Base-by-base conservation (phyloP, 2,113 vertebrate species). In the Petromus typicus region DNA sequence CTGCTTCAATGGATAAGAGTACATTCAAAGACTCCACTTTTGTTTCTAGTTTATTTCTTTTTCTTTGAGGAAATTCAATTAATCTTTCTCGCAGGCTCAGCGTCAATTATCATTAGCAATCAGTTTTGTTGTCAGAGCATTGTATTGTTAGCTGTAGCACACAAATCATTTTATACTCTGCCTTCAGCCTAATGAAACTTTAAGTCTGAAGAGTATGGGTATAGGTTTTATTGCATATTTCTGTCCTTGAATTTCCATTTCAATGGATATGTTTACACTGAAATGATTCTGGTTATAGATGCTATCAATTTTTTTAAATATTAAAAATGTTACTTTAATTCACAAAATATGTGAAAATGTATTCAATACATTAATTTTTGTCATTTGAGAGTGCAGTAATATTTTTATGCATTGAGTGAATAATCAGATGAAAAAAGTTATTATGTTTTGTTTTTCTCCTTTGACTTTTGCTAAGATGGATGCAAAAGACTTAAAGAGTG, bases 221-320 rank as follows among this genome's bases (percentile, higher is more conserved):
- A 3, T 83, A 57, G 6, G 89, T 92, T 45, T 78, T 81, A 84
- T 96, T 84, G 14, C 54, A n/a, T 89, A 80, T 64, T 91, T 87
- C 8, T 23, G 63, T 78, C 80, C 37, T 63, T 95, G 20, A 10
- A 85, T 91, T 96, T 96, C 95, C 43, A 85, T 78, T 92, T 90
- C 16, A 81, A 30, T 84, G 59, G 54, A 45, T 1, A 61, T 69
- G 61, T 94, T 88, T 90, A 90, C 69, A 81, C 30, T 51, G 22
- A 67, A 79, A 40, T 51, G 2, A 93, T 90, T 34, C 13, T 88
- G 37, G 20, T 86, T 90, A 51, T 27, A 7, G 11, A 0, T 86
- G 8, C 40, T 80, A 54, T 25, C 18, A 91, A 73, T 66, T n/a
- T 75, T 73, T 73, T 30, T 45, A 25, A 75, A 85, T 91, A 91